phyloP scores from a whole-genome alignment of 2,797 vertebrate species.

The Hypotaenidia okinawae region DNA sequence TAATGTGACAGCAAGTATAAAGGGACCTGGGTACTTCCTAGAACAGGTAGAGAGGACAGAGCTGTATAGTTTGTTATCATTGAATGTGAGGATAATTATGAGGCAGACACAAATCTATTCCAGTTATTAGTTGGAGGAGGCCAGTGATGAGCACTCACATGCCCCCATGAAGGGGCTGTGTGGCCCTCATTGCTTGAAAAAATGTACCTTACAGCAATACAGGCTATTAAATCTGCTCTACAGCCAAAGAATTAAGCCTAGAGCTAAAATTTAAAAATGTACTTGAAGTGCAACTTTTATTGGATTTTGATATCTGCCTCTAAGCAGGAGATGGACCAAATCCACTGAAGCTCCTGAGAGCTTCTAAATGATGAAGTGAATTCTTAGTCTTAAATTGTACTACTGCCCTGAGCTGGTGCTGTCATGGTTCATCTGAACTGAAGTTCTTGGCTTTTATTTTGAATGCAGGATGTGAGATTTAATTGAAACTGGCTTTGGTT shows the following conservation, averaged over 20 bases:
- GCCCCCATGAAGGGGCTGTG: background rate
- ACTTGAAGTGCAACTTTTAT: background rate
- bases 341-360: background rate
- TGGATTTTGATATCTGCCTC: background rate
- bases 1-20: background rate
- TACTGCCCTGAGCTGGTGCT: background rate
- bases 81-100: background rate
- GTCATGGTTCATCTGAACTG: background rate
- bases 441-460: background rate
- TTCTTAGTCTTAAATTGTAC: background rate
- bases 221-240: background rate
- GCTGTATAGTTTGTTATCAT: background rate
- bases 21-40: background rate
- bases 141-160: background rate
- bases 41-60: background rate
- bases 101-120: background rate
- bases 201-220: background rate
- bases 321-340: background rate
- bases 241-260: background rate
- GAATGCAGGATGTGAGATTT: background rate
- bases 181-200: background rate
- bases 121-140: accelerated
- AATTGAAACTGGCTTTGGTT: background rate
- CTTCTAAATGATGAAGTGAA: background rate
- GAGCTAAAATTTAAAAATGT: background rate